Percentiles rank a stretch among this genome's conserved stretches.
phyloP scores from a whole-genome alignment of 2,888 invertebrate genomes.

The Tinea trinotella region DNA sequence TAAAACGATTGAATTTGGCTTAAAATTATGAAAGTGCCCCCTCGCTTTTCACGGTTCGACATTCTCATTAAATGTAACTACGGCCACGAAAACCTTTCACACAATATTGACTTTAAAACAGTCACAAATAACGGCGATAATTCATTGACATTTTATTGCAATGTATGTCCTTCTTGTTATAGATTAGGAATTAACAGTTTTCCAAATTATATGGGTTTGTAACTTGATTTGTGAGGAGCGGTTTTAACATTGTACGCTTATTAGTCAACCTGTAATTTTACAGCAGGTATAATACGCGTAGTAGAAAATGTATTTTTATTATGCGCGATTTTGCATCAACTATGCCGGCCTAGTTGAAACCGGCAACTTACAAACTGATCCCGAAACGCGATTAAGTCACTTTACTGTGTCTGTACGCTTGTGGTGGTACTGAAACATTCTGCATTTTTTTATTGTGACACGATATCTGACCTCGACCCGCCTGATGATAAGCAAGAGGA shows the following conservation, averaged over 20 bases:
- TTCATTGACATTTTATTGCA: neutral
- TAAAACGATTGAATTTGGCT: constrained; percentile 5
- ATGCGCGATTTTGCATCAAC: no score
- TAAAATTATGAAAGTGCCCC: neutral
- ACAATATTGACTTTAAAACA: neutral
- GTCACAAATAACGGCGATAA: neutral
- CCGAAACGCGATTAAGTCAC: no score
- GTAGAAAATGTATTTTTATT: no score
- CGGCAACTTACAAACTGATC: no score
- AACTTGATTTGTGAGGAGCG: constrained; percentile 3
- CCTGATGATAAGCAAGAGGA: no score
- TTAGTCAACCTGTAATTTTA: no score
- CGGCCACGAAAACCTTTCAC: neutral
- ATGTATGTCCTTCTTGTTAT: neutral
- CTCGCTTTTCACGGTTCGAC: constrained; percentile 3
- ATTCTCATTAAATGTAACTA: neutral
- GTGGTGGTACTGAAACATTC: no score
- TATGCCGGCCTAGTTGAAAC: no score
- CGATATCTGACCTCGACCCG: no score
- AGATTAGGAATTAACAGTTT: neutral
- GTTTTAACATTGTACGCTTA: neutral
- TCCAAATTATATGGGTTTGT: neutral
- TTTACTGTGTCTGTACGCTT: no score
- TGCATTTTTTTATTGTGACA: no score
- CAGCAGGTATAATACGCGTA: no score